Base-by-base conservation (phyloP, 2,888 invertebrate species). In the Zaprionus obscuricornis region DNA sequence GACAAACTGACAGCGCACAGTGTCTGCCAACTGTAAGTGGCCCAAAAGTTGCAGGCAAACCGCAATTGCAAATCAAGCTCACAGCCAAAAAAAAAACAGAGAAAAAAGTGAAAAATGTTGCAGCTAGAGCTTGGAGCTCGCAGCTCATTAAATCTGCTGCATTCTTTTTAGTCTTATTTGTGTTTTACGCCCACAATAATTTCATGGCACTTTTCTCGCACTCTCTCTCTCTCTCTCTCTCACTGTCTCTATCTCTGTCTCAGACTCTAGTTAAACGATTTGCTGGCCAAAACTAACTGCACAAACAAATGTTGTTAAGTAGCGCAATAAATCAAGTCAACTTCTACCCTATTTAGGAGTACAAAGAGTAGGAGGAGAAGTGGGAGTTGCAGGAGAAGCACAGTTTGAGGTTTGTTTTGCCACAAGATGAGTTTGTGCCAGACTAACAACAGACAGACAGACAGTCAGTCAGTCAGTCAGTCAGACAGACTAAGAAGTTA, bases 261-360 rank as follows among this genome's bases (percentile, higher is more conserved):
- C n/a, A n/a, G n/a, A n/a, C n/a, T n/a, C n/a, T n/a, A n/a, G n/a
- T n/a, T n/a, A n/a, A n/a, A n/a, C n/a, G n/a, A n/a, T 49, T 27
- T 59, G 49, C 62, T 54, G 49, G 45, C 47, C 50, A 37, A 60
- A 66, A 57, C 47, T 22, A 78, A 63, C 79, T 71, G 73, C 79
- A n/a, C n/a, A 57, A 66, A 66, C 75, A 83, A 75, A 79, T 79
- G 79, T 43, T 79, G 68, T 43, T 66, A 59, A 74, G 78, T 74
- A 71, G 78, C 51, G 52, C 63, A 54, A 79, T 75, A 75, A 75
- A 75, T 82, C 83, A 75, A 75, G 50, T 56, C 49, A 76, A 37
- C 47, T 49, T 7, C 36, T 13, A 33, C 7, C 40, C 40, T 46
- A 45, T 36, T 52, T 46, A 8, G 46, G 33, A 45, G 33, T 37